Conservation (phyloP, 2,113 vertebrate species). For the Danio rerio region GRCz12tu NC_133184.1:26671501-26672000, state of each 20-base stretch:
- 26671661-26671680: conserved; percentile 77
- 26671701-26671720: conserved; percentile 68
- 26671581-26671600: conserved; percentile 84
- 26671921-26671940: background rate
- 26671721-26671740: conserved; percentile 87
- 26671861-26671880: background rate
- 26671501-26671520: conserved; percentile 84
- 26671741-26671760: conserved; percentile 84
- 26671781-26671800: conserved; percentile 8
- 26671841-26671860: background rate
- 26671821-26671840: background rate
- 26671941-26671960: background rate
- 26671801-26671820: background rate
- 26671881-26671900: background rate
- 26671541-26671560: conserved; percentile 85
- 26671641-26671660: conserved; percentile 79
- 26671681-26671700: conserved; percentile 75
- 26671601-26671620: conserved; percentile 86
- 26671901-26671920: background rate
- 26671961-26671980: background rate
- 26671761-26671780: conserved; percentile 76
- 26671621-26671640: conserved; percentile 77
- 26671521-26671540: conserved; percentile 78
- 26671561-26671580: conserved; percentile 83
- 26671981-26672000: background rate